Percentiles rank a stretch among this genome's conserved stretches.
phyloP scores from a whole-genome alignment of 1,140 invertebrate species.

The Anastatus disparis region DNA sequence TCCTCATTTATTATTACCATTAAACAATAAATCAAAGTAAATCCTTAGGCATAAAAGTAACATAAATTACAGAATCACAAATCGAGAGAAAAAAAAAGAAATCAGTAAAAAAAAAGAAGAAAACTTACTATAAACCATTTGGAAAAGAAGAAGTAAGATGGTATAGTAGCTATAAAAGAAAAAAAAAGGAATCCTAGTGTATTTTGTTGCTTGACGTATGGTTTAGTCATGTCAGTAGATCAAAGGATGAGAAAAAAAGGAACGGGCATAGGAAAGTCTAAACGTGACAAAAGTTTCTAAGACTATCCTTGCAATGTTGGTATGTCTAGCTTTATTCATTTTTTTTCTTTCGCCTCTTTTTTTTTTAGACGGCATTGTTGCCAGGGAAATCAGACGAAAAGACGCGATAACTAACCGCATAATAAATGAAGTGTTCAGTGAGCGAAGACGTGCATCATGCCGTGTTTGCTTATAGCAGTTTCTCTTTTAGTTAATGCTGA shows the following conservation, averaged over 20 bases:
- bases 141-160: no score
- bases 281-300: conserved; percentile 37
- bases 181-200: conserved; percentile 38
- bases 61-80: no score
- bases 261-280: background rate
- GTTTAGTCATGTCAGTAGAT: conserved; percentile 55
- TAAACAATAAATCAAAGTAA: no score
- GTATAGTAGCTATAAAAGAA: conserved; percentile 24
- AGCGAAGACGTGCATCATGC: conserved; percentile 56
- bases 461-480: no score
- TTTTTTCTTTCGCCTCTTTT: no score
- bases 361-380: conserved; percentile 67
- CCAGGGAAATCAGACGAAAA: conserved; percentile 69
- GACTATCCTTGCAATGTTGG: conserved; percentile 50
- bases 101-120: conserved; percentile 18
- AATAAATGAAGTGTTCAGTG: conserved; percentile 67
- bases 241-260: conserved; percentile 55
- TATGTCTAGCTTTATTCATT: no score
- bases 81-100: conserved; percentile 11
- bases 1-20: no score
- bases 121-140: no score
- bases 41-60: no score
- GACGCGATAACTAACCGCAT: conserved; percentile 67
- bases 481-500: no score
- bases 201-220: conserved; percentile 58